Evolutionary conservation across 2,888 invertebrate species (phyloP).

Genomic region (Trichacis sp.): DNA sequence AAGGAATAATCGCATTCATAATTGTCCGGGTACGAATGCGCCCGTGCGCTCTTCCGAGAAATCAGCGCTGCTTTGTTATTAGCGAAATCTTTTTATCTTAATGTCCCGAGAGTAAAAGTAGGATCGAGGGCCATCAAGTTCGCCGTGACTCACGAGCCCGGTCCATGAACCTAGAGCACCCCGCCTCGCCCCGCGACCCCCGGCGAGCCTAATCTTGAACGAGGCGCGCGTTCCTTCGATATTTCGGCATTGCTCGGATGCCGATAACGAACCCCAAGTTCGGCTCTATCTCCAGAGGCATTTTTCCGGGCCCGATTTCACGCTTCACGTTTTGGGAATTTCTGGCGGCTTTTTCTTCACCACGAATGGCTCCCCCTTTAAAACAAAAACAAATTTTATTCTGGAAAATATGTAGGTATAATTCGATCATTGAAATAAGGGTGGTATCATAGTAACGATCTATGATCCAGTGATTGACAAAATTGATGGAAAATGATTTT

Average conservation of each 20-base stretch:
- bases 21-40: conserved; percentile 14
- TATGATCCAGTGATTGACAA: too few species aligned
- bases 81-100: conserved; percentile 37
- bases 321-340: conserved; percentile 25
- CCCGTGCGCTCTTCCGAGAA: conserved; percentile 16
- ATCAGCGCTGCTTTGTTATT: conserved; percentile 29
- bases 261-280: conserved; percentile 32
- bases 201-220: conserved; percentile 36
- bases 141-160: conserved; percentile 18
- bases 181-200: conserved; percentile 20
- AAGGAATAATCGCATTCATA: conserved; percentile 21
- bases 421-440: too few species aligned
- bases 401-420: neutral
- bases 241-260: conserved; percentile 53
- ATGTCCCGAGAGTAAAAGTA: conserved; percentile 32
- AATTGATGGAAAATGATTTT: too few species aligned
- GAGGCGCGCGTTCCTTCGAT: conserved; percentile 51
- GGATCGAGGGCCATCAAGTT: conserved; percentile 20
- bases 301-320: conserved; percentile 33
- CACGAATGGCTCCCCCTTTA: neutral
- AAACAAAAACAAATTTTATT: neutral
- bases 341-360: neutral
- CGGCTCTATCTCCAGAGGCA: conserved; percentile 37
- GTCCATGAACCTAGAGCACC: conserved; percentile 39
- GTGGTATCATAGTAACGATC: too few species aligned